Percentiles rank a stretch among this genome's conserved stretches.
Evolutionary conservation across 2,888 invertebrate species (phyloP).

Genomic region (Mesodorylaimus sp.): DNA sequence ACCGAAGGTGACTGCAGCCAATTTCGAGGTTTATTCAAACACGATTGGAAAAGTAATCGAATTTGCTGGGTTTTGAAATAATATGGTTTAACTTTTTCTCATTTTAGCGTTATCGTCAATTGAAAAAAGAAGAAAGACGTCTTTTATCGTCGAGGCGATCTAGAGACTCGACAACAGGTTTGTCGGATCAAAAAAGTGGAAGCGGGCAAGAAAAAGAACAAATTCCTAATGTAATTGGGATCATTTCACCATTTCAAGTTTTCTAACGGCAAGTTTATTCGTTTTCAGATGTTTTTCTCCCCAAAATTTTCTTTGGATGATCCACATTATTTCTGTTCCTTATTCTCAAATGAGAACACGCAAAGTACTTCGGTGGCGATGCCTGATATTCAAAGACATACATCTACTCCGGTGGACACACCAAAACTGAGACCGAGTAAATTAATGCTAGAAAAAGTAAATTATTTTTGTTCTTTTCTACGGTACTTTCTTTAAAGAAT

Average conservation of each 20-base stretch:
- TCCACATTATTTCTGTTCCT: constrained; percentile 58
- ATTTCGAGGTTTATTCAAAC: constrained; percentile 69
- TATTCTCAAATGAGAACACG: constrained; percentile 50
- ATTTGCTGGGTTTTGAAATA: neutral
- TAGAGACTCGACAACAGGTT: neutral
- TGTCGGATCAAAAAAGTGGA: too few species aligned
- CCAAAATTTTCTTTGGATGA: constrained; percentile 58
- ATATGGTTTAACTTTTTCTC: constrained; percentile 11
- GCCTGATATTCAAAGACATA: constrained; percentile 9
- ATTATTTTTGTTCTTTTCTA: neutral
- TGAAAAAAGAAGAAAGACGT: too few species aligned
- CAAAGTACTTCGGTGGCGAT: too few species aligned
- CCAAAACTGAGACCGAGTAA: neutral
- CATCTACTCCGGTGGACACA: neutral
- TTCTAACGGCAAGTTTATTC: neutral
- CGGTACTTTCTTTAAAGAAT: too few species aligned
- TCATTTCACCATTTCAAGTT: neutral
- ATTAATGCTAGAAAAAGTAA: neutral
- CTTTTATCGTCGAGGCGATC: too few species aligned
- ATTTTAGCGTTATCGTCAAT: too few species aligned
- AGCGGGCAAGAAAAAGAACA: too few species aligned
- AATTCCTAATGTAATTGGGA: too few species aligned
- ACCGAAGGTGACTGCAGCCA: constrained; percentile 58
- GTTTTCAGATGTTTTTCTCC: constrained; percentile 52
- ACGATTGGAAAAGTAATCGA: constrained; percentile 40